Base-by-base conservation (phyloP, 2,113 vertebrate genomes). In the Mastomys natalensis region DNA sequence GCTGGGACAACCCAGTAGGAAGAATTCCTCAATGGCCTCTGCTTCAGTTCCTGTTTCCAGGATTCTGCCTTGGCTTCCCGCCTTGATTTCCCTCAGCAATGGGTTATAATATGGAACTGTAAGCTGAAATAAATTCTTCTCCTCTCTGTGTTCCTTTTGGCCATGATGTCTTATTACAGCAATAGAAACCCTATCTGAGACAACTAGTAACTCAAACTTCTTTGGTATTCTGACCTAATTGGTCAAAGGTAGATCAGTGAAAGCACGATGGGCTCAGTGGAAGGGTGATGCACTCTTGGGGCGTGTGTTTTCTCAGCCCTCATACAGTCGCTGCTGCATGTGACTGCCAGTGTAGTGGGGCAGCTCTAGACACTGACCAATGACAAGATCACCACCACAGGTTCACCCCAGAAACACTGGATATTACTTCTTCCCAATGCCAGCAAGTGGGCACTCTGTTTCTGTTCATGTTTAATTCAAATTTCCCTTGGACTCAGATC, bases 401-500 rank as follows among this genome's bases (percentile, higher is more conserved):
- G 66, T 37, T 37, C 31, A 37, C 45, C 43, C 29, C 43, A 15
- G 3, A 1, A 0, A 6, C 29, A 7, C 11, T 76, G 15, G n/a
- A 19, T 60, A 29, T 34, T n/a, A 34, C 40, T 37, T 89, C n/a
- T 45, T 55, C 55, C 16, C 12, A 11, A 15, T 13, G 40, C 60
- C 77, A 76, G 19, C 2, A 0, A 0, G 22, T 51, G 1, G 31
- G 15, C 62, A 1, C 8, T 93, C 24, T 70, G 5, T 80, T 94
- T 94, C 72, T 31, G 9, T 21, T 92, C 72, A 80, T 34, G 55
- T 80, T n/a, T 64, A 40, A 43, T 66, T 64, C 72, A 73, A 93
- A 76, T 77, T 68, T 43, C 88, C 87, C 84, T 86, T 72, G 89
- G 78, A 94, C 81, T 76, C 90, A 72, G 89, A 89, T 84, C n/a